Evolutionary conservation across 2,797 vertebrate species (phyloP), one percentile per base, ranked within the genome.

Genomic region (Melanotaenia boesemani): DNA sequence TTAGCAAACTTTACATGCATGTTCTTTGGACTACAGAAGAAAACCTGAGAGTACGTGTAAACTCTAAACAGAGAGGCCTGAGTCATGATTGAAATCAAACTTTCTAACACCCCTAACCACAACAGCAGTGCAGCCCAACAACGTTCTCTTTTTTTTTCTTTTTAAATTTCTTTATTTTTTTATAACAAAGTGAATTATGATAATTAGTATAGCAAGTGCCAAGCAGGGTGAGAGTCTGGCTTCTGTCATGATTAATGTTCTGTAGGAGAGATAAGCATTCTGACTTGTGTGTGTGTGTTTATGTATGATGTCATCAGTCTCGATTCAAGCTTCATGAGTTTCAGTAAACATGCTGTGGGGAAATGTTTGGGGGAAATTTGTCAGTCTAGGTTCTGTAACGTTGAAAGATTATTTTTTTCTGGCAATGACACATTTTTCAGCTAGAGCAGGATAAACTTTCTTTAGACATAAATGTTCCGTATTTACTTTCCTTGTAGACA

Each of bases 211-310:
- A 28, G 39, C 22, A 13, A n/a, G 66, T 59, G 70, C 26, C 68
- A 72, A 73, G 74, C 22, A 16, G 59, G n/a, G 37, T 24, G 46
- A 30, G 68, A 67, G 68, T 20, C 82, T 52, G 72, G 48, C 22
- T 63, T 74, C 70, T 66, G 46, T 66, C 50, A 44, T 69, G 74
- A 84, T 79, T 34, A 77, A 69, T 62, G 46, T 39, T 58, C 30
- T 63, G 57, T 61, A 50, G 48, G 61, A n/a, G 59, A 78, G 74
- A 83, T 78, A 62, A 72, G 59, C 39, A 13, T 36, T 52, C 15
- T 6, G 16, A 2, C 46, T 11, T 37, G 32, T 57, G 50, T 78
- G 50, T 78, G 39, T 78, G 30, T 69, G 30, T 69, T 26, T 69
- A n/a, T 70, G n/a, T 65, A 34, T 58, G 46, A 65, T 60, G 50